A percentile compares a stretch with the other conserved stretches of the same genome.
phyloP scores from a whole-genome alignment of 2,113 vertebrate genomes.

The Echinops telfairi region DNA sequence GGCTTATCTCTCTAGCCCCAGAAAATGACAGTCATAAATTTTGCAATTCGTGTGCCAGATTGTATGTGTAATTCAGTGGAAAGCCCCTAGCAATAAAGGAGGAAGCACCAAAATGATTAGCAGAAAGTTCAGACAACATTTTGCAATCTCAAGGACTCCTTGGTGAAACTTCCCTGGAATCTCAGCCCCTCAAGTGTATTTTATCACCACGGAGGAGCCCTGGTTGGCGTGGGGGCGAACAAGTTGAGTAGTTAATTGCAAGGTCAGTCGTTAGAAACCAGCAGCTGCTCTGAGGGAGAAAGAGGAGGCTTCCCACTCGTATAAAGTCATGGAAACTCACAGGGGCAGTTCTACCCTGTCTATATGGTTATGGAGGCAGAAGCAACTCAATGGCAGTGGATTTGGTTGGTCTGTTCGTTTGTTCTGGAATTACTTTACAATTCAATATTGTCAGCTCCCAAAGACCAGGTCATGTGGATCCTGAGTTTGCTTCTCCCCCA shows the following conservation, averaged over 20 bases:
- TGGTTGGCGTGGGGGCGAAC: too few relatives aligned
- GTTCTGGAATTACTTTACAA: neutral
- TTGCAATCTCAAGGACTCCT: neutral
- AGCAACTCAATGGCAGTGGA: too few relatives aligned
- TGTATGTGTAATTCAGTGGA: slow-evolving; percentile 75
- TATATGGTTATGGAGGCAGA: too few relatives aligned
- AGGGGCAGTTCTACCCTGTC: too few relatives aligned
- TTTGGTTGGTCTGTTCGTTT: too few relatives aligned
- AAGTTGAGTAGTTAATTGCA: too few relatives aligned
- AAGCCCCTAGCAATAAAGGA: slow-evolving; percentile 71
- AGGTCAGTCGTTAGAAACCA: too few relatives aligned
- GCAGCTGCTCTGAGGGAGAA: too few relatives aligned
- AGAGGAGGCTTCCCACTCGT: too few relatives aligned
- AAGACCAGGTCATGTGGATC: neutral
- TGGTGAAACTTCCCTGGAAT: neutral
- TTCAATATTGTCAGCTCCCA: neutral
- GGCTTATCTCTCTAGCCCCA: slow-evolving; percentile 65
- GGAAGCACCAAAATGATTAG: slow-evolving; percentile 16
- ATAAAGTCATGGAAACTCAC: too few relatives aligned
- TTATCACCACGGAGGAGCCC: neutral
- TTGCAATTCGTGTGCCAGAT: slow-evolving; percentile 61
- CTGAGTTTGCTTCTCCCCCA: neutral
- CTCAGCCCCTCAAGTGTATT: neutral
- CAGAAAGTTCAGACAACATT: slow-evolving; percentile 15
- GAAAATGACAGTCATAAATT: slow-evolving; percentile 75